Percentiles rank a stretch among this genome's conserved stretches.
Evolutionary conservation across 2,888 invertebrate species (phyloP).

Genomic region (Drosophila mimetica): DNA sequence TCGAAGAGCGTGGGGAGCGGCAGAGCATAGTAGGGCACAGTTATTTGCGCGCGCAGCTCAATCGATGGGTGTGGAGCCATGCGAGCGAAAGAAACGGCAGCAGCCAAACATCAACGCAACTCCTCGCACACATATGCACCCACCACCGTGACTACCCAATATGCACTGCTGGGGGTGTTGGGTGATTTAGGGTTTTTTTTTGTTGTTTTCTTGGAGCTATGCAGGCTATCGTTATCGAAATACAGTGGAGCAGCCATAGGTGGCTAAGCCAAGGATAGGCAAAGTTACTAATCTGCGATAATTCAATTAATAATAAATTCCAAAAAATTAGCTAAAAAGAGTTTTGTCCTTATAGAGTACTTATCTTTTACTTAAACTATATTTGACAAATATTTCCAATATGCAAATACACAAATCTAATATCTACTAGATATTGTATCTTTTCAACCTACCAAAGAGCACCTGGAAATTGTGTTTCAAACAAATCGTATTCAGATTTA

Average conservation of each 20-base stretch:
- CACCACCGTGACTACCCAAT: constrained; percentile 19
- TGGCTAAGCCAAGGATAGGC: constrained; percentile 4
- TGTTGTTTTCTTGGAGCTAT: constrained; percentile 10
- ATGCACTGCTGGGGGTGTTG: constrained; percentile 44
- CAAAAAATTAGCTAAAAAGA: background rate
- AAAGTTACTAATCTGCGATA: constrained; percentile 1
- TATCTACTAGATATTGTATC: too few relatives aligned
- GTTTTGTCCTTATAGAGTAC: too few relatives aligned
- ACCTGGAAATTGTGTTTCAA: background rate
- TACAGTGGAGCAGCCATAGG: constrained; percentile 11
- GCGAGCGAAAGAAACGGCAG: constrained; percentile 19
- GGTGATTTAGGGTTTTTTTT: constrained; percentile 30
- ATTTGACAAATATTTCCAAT: too few relatives aligned
- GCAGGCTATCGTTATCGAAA: constrained; percentile 14
- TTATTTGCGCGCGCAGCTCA: constrained; percentile 53
- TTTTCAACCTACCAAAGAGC: background rate
- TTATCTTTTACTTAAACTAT: too few relatives aligned
- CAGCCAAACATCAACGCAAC: constrained; percentile 6
- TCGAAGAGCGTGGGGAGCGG: constrained; percentile 11
- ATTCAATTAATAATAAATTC: background rate
- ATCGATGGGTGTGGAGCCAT: constrained; percentile 24
- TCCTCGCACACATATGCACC: constrained; percentile 22
- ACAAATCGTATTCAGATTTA: background rate
- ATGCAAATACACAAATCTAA: too few relatives aligned
- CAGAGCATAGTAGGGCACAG: constrained; percentile 36